A percentile compares a stretch with the other conserved stretches of the same genome.
Conservation (phyloP, 2,113 vertebrate genomes). For the Helogale parvula region DNA sequence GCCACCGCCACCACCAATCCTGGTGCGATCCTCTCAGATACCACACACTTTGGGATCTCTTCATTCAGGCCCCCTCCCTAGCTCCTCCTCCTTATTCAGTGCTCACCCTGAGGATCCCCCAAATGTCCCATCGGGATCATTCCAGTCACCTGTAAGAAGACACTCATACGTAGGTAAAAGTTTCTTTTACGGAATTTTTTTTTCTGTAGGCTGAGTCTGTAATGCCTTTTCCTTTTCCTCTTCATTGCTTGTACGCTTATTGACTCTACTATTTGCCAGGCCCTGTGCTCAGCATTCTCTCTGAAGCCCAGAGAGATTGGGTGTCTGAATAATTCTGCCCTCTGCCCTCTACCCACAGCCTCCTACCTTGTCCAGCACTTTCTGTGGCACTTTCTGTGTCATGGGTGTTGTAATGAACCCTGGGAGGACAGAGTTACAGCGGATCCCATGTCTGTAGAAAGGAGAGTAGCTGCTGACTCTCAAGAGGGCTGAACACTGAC, state of each 20-base stretch:
- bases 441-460: slow-evolving; percentile 87
- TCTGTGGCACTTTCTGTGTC: slow-evolving; percentile 91
- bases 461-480: slow-evolving; percentile 18
- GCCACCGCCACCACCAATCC: not conserved
- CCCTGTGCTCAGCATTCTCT: not conserved
- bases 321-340: not conserved
- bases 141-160: slow-evolving; percentile 72
- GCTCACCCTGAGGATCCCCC: slow-evolving; percentile 88
- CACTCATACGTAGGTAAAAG: not conserved
- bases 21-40: not conserved
- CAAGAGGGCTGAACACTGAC: not conserved
- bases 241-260: not conserved
- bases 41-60: not conserved
- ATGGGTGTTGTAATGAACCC: slow-evolving; percentile 92
- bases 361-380: slow-evolving; percentile 89
- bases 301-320: not conserved
- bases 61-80: not conserved
- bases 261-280: not conserved
- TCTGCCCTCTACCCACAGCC: not conserved
- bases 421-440: slow-evolving; percentile 92
- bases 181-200: not conserved
- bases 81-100: too few relatives aligned
- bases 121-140: slow-evolving; percentile 89
- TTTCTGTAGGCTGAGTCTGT: not conserved
- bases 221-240: not conserved